These are phyloP conservation scores for Tetrax tetrax DNA, from an alignment of 2,113 vertebrate species.

Conservation along the genomic window DNA sequence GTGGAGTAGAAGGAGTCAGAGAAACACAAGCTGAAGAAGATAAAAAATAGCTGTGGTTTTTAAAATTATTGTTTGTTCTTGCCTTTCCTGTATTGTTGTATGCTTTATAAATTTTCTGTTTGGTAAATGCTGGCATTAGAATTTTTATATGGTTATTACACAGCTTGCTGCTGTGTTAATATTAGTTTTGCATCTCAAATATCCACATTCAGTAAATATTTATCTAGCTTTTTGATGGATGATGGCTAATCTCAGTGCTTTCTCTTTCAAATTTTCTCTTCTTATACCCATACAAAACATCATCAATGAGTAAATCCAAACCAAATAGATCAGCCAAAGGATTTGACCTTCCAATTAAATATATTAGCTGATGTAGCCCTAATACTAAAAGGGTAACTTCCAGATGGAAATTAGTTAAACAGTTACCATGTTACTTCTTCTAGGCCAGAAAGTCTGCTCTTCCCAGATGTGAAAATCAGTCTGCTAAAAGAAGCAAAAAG, in stretches of 20 bases:
- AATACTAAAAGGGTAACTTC: not conserved
- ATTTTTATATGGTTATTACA: not conserved
- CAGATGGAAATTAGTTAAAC: not conserved
- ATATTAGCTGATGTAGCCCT: not conserved
- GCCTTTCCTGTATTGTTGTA: not conserved
- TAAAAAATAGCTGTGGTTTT: not conserved
- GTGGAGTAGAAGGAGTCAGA: not conserved
- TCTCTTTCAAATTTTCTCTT: not conserved
- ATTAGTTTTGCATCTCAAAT: not conserved
- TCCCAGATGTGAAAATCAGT: not conserved
- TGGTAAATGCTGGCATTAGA: not conserved
- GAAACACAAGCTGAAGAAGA: not conserved
- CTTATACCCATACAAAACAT: not conserved
- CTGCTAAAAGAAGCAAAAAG: not conserved
- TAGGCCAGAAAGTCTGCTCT: not conserved
- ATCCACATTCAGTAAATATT: not conserved
- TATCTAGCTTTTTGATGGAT: not conserved
- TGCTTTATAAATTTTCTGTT: not conserved
- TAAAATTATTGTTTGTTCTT: not conserved
- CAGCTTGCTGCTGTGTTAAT: not conserved
- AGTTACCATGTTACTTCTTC: not conserved
- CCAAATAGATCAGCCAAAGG: not conserved
- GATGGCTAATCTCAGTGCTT: not conserved
- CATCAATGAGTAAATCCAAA: not conserved
- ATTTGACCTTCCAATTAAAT: not conserved